Base-by-base conservation (phyloP, 2,888 invertebrate genomes). In the Trilocha varians region DNA sequence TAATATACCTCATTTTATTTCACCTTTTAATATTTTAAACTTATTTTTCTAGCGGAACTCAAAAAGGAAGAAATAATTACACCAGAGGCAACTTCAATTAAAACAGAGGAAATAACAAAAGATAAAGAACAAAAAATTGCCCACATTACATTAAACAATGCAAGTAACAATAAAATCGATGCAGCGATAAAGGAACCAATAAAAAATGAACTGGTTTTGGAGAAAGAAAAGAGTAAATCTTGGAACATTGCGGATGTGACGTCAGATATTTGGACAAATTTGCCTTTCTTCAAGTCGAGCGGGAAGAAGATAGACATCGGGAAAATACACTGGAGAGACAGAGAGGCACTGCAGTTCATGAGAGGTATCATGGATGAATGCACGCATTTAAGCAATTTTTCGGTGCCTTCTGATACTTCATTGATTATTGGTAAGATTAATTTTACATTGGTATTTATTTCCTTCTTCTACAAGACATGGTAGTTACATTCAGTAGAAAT, bases 331-430 rank as follows among this genome's bases (percentile, higher is more conserved):
- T 91, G 90, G 88, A 88, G 91, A 52, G 91, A 93, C 68, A 88
- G 90, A 55, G 94, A 96, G 74, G 94, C 95, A 0, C 59, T 95
- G 41, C 93, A 95, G 78, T 98, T 99, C 67, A 98, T 99, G 98
- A 87, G 95, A 38, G 97, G 98, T 0, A 91, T 99, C 54, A 99
- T 99, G 99, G 99, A 99, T 67, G 98, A 99, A 74, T 99, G 97
- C 70, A 99, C 99, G 0, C 98, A 98, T 80, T 85, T 99, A 34
- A 94, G 91, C 52, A 97, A 98, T 78, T 99, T 97, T 67, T 93
- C 96, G 2, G 86, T 91, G 13, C 94, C 94, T 0, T 91, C 91
- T 39, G 98, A 99, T 65, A 94, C 98, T 0, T 92, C 93, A 8
- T 84, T 98, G 39, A 94, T 97, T 45, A 97, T 96, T 49, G 87